Conservation (phyloP, 2,888 invertebrate species). For the Tipula helvola region DNA sequence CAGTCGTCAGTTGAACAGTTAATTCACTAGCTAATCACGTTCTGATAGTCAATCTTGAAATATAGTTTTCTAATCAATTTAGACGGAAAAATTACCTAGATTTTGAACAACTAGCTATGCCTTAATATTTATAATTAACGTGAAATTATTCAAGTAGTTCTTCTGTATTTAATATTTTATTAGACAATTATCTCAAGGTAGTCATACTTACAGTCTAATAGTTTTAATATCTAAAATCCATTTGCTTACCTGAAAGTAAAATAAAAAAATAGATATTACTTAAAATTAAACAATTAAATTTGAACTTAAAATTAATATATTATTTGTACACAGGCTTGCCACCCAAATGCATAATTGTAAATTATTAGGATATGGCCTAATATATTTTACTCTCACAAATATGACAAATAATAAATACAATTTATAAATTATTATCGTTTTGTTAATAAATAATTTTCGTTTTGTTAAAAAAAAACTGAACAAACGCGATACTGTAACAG, state of each 20-base stretch:
- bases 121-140: no score
- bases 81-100: no score
- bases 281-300: background rate
- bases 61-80: no score
- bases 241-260: background rate
- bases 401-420: background rate
- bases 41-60: no score
- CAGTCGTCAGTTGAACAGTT: no score
- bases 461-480: background rate
- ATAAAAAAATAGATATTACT: background rate
- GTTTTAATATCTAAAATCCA: background rate
- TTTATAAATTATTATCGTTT: background rate
- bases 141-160: no score
- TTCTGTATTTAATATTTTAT: no score
- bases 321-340: no score
- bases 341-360: no score
- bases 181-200: background rate
- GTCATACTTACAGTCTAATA: background rate
- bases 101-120: no score
- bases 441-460: background rate
- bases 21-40: no score
- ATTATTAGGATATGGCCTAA: no score
- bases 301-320: background rate
- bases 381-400: background rate
- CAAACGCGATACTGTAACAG: background rate